Evolutionary conservation across 2,113 vertebrate species (phyloP).

Genomic region (Sturnira hondurensis): DNA sequence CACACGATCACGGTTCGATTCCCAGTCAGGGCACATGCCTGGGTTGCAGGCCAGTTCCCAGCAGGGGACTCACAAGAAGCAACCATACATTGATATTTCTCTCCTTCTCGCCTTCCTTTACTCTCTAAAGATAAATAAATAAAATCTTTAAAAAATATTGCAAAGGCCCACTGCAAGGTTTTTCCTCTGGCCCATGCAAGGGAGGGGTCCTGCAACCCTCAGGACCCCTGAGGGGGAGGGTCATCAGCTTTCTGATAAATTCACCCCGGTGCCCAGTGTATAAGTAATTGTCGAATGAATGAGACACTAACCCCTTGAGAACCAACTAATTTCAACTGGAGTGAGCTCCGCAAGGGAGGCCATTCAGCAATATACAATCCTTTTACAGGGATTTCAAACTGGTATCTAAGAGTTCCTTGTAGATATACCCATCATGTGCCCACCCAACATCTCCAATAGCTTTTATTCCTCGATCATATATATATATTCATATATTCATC

Average conservation of each 20-base stretch:
- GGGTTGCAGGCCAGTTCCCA: too few species aligned
- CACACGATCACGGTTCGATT: too few species aligned
- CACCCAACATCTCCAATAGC: neutral
- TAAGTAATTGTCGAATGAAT: neutral
- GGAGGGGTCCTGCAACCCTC: neutral
- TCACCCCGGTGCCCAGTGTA: neutral
- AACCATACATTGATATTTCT: too few species aligned
- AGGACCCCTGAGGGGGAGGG: too few species aligned
- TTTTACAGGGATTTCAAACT: neutral
- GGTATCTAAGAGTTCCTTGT: neutral
- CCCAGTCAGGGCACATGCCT: too few species aligned
- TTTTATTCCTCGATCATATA: neutral
- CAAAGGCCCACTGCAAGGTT: neutral
- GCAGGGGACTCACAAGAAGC: too few species aligned
- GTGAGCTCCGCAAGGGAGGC: neutral
- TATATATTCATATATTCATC: too few species aligned
- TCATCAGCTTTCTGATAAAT: neutral
- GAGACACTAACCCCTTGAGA: neutral
- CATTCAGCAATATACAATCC: neutral
- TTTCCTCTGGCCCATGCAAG: neutral
- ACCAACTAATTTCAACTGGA: neutral
- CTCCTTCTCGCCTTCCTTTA: too few species aligned
- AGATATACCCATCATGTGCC: neutral
- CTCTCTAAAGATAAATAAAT: too few species aligned
- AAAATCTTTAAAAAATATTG: too few species aligned